Conservation (phyloP, 2,797 vertebrate species). For the Discoglossus pictus region DNA sequence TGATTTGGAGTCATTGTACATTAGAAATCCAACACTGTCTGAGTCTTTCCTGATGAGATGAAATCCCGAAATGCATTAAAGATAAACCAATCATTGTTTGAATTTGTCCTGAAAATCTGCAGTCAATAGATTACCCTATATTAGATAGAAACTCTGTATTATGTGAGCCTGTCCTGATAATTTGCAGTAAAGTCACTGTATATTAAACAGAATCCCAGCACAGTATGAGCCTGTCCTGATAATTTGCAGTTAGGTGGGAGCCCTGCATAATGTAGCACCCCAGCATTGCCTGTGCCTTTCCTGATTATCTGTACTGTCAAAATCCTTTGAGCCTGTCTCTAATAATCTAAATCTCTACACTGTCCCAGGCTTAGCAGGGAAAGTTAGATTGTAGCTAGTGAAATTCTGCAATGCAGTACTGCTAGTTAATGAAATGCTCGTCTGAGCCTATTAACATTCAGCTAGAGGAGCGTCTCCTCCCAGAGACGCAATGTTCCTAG, state of each 20-base stretch:
- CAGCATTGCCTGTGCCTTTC: neutral
- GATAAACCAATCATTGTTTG: no score
- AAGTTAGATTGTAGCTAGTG: conserved; percentile 41
- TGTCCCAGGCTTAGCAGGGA: conserved; percentile 22
- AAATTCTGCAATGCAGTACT: conserved; percentile 52
- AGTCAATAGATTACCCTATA: neutral
- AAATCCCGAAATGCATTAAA: no score
- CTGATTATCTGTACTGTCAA: no score
- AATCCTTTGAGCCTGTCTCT: neutral
- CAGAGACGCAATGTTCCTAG: conserved; percentile 47
- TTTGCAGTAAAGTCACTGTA: conserved; percentile 6
- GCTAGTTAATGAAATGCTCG: conserved; percentile 52
- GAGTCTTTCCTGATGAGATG: no score
- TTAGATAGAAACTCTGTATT: conserved; percentile 2
- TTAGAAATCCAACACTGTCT: no score
- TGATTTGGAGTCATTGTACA: no score
- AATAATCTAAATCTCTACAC: conserved; percentile 2
- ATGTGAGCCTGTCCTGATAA: conserved; percentile 1
- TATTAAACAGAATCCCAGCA: neutral
- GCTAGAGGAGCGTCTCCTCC: conserved; percentile 45
- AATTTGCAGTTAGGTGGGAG: neutral
- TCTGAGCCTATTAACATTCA: conserved; percentile 51
- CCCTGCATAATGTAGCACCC: neutral
- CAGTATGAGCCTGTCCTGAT: neutral
- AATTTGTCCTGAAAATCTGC: no score